Evolutionary conservation across 2,888 invertebrate genomes (phyloP).

Genomic region (Cylindroiulus punctatus): DNA sequence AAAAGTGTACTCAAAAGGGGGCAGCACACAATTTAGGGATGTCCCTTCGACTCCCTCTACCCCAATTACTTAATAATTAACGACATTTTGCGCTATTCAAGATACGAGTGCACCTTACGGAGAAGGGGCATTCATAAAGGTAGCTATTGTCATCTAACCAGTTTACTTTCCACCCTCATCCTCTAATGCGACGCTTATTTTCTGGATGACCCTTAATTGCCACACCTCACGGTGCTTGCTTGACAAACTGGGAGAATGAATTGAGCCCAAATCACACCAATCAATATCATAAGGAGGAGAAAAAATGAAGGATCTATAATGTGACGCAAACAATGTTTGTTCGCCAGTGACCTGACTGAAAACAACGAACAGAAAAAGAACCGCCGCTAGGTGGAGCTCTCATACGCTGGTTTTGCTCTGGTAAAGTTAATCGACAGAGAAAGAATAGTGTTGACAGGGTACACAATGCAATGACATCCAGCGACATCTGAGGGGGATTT

Average conservation of each 20-base stretch:
- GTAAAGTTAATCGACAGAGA: too few species aligned
- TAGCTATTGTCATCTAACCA: neutral
- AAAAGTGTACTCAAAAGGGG: constrained; percentile 36
- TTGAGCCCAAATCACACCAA: constrained; percentile 32
- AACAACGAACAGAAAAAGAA: neutral
- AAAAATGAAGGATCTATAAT: constrained; percentile 8
- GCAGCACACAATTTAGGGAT: neutral
- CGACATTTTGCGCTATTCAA: neutral
- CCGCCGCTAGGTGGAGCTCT: constrained; percentile 9
- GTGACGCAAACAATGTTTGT: constrained; percentile 26
- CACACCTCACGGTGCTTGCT: neutral
- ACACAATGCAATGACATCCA: too few species aligned
- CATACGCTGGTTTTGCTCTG: too few species aligned
- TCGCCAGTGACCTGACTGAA: neutral
- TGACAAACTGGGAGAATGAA: constrained; percentile 27
- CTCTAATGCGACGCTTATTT: neutral
- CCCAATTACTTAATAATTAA: constrained; percentile 48
- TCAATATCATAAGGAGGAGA: constrained; percentile 32
- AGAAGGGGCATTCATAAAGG: neutral
- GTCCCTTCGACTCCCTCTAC: neutral
- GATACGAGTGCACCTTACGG: neutral
- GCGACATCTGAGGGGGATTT: too few species aligned
- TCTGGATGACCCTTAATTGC: constrained; percentile 1
- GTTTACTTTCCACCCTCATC: neutral
- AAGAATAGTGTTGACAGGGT: too few species aligned